phyloP scores from a whole-genome alignment of 1,140 invertebrate genomes.

The Drosophila punjabiensis region DNA sequence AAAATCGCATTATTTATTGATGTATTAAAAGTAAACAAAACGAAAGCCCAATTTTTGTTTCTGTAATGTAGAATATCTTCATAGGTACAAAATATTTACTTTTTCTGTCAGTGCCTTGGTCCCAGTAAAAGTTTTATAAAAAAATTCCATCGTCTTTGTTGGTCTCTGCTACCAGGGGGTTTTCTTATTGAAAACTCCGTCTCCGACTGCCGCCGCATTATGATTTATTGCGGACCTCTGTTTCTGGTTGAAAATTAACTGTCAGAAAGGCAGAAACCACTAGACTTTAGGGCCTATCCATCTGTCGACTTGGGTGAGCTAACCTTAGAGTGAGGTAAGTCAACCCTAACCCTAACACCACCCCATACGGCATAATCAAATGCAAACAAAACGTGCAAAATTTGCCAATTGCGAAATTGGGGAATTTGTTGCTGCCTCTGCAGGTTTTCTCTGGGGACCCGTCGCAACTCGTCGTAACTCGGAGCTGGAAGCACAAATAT shows the following conservation, averaged over 20 bases:
- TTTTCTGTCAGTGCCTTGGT: not conserved
- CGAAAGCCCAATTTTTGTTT: no score
- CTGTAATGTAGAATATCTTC: no score
- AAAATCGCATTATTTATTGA: no score
- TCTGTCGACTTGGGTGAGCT: conserved; percentile 13
- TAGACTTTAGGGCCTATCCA: conserved; percentile 10
- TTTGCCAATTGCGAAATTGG: conserved; percentile 21
- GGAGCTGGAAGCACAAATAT: not conserved
- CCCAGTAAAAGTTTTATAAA: conserved; percentile 17
- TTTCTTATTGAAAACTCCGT: not conserved
- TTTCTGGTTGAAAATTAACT: not conserved
- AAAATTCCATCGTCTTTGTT: not conserved
- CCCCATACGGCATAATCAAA: conserved; percentile 43
- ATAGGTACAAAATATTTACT: no score
- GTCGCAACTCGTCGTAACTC: not conserved
- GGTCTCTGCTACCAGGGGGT: not conserved
- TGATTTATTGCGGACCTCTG: conserved; percentile 51
- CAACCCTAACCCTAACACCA: conserved; percentile 6
- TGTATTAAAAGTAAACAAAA: no score
- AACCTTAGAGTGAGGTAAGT: conserved; percentile 8
- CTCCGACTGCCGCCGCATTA: conserved; percentile 7
- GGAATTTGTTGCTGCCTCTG: conserved; percentile 40
- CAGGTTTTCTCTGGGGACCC: conserved; percentile 6
- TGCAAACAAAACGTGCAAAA: conserved; percentile 62
- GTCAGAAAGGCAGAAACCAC: conserved; percentile 3